phyloP scores from a whole-genome alignment of 2,888 invertebrate species.

The Tetranychus truncatus region DNA sequence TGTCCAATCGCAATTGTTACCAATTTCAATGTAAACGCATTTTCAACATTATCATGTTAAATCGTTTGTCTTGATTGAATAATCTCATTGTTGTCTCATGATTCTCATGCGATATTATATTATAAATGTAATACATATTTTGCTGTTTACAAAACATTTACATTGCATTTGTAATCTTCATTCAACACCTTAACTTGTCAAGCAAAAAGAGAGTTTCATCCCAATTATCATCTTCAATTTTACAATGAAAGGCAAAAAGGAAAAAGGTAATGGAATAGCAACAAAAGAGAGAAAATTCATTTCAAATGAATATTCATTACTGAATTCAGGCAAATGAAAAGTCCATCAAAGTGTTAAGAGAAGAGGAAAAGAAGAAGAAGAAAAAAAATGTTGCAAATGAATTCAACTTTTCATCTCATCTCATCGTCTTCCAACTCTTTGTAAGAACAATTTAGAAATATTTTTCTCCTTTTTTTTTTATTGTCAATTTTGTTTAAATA shows the following conservation, averaged over 20 bases:
- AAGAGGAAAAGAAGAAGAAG: too few relatives aligned
- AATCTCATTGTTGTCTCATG: not conserved
- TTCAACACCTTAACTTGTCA: not conserved
- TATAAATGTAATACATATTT: not conserved
- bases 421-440: not conserved
- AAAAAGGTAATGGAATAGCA: too few relatives aligned
- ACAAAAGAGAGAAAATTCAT: too few relatives aligned
- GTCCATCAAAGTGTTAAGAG: too few relatives aligned
- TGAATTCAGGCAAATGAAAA: too few relatives aligned
- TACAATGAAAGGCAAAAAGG: too few relatives aligned
- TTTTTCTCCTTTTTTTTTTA: not conserved
- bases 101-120: not conserved
- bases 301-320: too few relatives aligned
- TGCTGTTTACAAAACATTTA: not conserved
- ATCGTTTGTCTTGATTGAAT: not conserved
- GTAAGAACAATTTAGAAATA: not conserved
- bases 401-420: not conserved
- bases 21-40: not conserved
- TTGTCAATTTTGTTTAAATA: not conserved
- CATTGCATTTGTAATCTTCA: not conserved
- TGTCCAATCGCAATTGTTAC: not conserved
- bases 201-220: too few relatives aligned
- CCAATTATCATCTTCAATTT: too few relatives aligned
- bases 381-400: too few relatives aligned
- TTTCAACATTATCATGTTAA: not conserved